phyloP scores from a whole-genome alignment of 2,113 vertebrate species.

The Chionis minor region DNA sequence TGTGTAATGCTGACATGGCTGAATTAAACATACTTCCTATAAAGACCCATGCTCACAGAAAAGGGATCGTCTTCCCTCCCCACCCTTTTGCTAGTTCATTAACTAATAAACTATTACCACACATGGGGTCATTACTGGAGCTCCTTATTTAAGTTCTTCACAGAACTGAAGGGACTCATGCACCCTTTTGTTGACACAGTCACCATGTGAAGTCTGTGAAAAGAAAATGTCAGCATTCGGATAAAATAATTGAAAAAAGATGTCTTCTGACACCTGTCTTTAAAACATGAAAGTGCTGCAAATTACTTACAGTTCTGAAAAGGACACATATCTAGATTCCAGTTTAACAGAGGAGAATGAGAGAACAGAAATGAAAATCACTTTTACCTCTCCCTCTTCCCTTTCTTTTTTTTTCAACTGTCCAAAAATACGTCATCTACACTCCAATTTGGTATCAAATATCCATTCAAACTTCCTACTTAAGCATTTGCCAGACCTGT shows the following conservation, averaged over 20 bases:
- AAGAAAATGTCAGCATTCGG: constrained; percentile 27
- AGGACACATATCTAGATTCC: background rate
- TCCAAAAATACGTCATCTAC: background rate
- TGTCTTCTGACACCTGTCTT: background rate
- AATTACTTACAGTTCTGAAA: constrained; percentile 12
- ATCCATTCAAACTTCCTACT: background rate
- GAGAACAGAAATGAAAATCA: background rate
- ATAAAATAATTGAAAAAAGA: constrained; percentile 24
- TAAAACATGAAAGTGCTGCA: background rate
- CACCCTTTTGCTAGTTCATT: background rate
- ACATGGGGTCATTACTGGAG: background rate
- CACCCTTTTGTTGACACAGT: background rate
- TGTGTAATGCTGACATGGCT: background rate
- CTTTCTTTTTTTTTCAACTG: background rate
- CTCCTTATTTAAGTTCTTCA: background rate
- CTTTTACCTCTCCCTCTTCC: background rate
- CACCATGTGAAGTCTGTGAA: background rate
- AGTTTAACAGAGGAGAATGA: background rate
- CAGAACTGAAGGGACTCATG: background rate
- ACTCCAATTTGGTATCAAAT: background rate
- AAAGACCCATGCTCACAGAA: background rate
- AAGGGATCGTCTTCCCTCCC: background rate
- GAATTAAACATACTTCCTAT: background rate
- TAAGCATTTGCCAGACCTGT: background rate
- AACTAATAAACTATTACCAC: background rate